Evolutionary conservation across 2,797 vertebrate species (phyloP).

Genomic region (Taeniopygia guttata): DNA sequence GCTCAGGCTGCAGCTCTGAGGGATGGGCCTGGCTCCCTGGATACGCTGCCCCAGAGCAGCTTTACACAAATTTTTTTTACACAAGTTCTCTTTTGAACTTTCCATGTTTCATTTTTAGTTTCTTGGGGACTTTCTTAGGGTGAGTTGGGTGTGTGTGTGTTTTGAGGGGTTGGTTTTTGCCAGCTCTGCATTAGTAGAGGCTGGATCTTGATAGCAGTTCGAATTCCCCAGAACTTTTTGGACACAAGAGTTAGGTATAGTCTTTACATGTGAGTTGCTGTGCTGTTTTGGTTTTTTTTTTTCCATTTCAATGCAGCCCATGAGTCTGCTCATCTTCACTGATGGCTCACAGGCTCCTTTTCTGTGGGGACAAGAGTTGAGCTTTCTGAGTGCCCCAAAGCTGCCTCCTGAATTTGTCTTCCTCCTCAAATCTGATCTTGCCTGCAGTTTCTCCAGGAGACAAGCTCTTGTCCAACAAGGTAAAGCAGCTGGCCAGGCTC

Average conservation of each 20-base stretch:
- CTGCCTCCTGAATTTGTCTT: neutral
- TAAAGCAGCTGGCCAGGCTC: neutral
- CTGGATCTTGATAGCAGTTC: neutral
- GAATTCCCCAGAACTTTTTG: neutral
- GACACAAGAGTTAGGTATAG: neutral
- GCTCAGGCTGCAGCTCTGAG: neutral
- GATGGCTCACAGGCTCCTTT: neutral
- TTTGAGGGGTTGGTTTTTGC: neutral
- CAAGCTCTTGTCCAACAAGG: neutral
- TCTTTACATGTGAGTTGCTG: neutral
- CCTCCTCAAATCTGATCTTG: neutral
- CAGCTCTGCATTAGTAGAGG: neutral
- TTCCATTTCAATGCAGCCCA: neutral
- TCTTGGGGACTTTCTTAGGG: neutral
- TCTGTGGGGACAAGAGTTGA: neutral
- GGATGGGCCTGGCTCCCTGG: neutral
- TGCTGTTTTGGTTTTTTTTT: neutral
- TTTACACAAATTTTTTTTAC: neutral
- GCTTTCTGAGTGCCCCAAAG: neutral
- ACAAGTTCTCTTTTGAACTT: neutral
- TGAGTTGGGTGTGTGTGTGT: accelerated
- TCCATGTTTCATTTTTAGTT: neutral
- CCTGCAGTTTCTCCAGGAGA: neutral
- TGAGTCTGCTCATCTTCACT: neutral
- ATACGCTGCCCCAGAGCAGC: neutral